Evolutionary conservation across 2,797 vertebrate species (phyloP), one percentile per base, ranked within the genome.

Genomic region (Xyrichtys novacula): DNA sequence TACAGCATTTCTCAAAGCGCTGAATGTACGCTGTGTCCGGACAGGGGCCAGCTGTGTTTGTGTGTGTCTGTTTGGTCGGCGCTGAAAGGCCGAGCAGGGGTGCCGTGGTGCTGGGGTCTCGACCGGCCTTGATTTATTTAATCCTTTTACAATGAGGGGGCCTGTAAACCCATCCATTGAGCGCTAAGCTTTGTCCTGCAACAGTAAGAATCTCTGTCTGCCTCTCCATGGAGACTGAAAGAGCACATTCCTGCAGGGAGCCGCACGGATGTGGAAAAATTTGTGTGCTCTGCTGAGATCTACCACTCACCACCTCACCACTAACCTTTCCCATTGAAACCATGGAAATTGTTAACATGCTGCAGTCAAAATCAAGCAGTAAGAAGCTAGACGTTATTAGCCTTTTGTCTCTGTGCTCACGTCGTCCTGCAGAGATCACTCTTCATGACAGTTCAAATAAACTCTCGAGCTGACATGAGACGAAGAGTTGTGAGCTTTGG

Each of bases 121-220:
- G 34, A 79, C 84, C 68, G n/a, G 84, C 78, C 87, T 85, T 93
- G 90, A 92, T 94, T 93, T 92, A 93, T 92, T 90, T 89, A 89
- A 90, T 87, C 86, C 87, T 82, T 88, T 88, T 80, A 92, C 91
- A 89, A 90, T 89, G 76, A 63, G 84, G 74, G 85, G 81, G 79
- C 80, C 81, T 90, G 85, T 90, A 92, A 92, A 92, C 85, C 88
- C 76, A 85, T 91, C 88, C 81, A 89, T 66, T 88, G 89, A 88
- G 84, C 74, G 20, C 57, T 81, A 83, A 80, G 84, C 89, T 91
- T 92, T 93, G 91, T 94, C 78, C 80, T 80, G 81, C 76, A 84
- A 90, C 88, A 91, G 76, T 89, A 90, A 83, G 89, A 89, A 88
- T 86, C 89, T 85, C 81, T 85, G 85, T 90, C 84, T 85, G 65